phyloP scores from a whole-genome alignment of 2,888 invertebrate genomes.

The Nomada ferruginata region DNA sequence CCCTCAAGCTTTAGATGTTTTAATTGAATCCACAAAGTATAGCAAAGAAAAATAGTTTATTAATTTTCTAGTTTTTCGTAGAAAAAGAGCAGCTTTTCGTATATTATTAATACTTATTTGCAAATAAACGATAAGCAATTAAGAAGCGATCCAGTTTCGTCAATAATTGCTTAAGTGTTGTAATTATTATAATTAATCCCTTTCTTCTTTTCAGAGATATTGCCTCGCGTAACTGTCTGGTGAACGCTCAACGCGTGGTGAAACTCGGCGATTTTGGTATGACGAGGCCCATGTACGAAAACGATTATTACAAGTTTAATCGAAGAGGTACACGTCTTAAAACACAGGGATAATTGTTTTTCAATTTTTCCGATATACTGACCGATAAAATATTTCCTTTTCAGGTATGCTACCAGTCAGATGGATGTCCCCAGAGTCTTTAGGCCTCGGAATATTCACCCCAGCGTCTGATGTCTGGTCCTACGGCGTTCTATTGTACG shows the following conservation, averaged over 20 bases:
- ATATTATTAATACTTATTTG: too few relatives aligned
- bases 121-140: too few relatives aligned
- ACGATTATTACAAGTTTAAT: slow-evolving; percentile 95
- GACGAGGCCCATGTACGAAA: slow-evolving; percentile 94
- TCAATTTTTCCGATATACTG: too few relatives aligned
- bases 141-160: too few relatives aligned
- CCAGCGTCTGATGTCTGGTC: slow-evolving; percentile 96
- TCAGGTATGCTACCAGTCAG: slow-evolving; percentile 92
- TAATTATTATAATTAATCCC: too few relatives aligned
- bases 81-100: too few relatives aligned
- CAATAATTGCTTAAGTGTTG: too few relatives aligned
- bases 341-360: too few relatives aligned
- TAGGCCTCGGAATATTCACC: slow-evolving; percentile 93
- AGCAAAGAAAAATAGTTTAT: too few relatives aligned
- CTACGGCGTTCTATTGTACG: slow-evolving; percentile 93
- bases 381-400: not conserved
- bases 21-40: not conserved
- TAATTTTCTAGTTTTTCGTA: too few relatives aligned
- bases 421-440: slow-evolving; percentile 97
- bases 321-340: slow-evolving; percentile 87
- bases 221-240: slow-evolving; percentile 91
- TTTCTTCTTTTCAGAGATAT: slow-evolving; percentile 88
- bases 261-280: slow-evolving; percentile 96
- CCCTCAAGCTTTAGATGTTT: not conserved
- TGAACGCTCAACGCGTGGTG: slow-evolving; percentile 89